Percentiles rank a stretch among this genome's conserved stretches.
phyloP scores from a whole-genome alignment of 2,797 vertebrate genomes.

The Emys orbicularis region DNA sequence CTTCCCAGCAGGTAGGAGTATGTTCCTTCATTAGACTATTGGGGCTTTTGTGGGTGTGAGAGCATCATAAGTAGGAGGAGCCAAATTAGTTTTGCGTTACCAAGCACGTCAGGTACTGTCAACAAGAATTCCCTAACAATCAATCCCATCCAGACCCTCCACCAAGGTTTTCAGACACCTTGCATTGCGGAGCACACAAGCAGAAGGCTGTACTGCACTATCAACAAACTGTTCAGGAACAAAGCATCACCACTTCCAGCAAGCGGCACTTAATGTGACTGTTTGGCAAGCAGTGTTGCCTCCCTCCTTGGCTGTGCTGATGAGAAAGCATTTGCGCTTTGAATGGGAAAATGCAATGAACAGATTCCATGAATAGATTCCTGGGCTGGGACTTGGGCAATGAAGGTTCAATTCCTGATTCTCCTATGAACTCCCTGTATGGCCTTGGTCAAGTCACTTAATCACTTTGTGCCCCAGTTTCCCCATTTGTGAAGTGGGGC shows the following conservation, averaged over 20 bases:
- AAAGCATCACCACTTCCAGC: accelerated
- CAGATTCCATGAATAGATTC: accelerated
- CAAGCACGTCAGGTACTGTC: not conserved
- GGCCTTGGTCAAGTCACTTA: not conserved
- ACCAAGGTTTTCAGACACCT: not conserved
- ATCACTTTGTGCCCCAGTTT: not conserved
- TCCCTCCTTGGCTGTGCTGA: not conserved
- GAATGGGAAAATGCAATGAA: not conserved
- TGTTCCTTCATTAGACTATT: not conserved
- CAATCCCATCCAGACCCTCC: not conserved
- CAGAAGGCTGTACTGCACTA: accelerated
- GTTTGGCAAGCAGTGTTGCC: not conserved
- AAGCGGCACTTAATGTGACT: not conserved
- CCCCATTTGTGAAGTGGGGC: not conserved
- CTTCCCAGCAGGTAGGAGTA: not conserved
- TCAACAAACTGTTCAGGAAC: not conserved
- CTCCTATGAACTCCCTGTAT: accelerated
- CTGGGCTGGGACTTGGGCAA: not conserved
- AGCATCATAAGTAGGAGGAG: not conserved
- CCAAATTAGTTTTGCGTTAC: not conserved
- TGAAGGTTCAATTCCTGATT: not conserved
- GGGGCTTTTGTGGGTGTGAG: not conserved
- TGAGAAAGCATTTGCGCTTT: not conserved
- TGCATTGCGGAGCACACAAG: not conserved
- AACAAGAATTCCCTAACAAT: not conserved